phyloP scores from a whole-genome alignment of 2,888 invertebrate species.

The Pharmacophagus antenor region DNA sequence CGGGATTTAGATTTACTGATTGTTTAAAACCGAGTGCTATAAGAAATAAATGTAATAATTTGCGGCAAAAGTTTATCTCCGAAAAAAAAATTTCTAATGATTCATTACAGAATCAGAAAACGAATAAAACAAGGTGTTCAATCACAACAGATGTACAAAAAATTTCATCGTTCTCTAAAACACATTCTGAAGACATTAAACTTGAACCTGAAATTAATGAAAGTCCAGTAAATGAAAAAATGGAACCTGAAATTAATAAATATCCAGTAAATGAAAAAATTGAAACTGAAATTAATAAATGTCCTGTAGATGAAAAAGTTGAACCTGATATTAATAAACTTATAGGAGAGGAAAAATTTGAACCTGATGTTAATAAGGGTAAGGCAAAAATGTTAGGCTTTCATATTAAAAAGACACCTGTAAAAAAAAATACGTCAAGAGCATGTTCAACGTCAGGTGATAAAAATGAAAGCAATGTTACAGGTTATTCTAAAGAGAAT shows the following conservation, averaged over 20 bases:
- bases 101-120: conserved; percentile 6
- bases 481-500: not conserved
- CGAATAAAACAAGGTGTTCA: conserved; percentile 6
- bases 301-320: not conserved
- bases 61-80: conserved; percentile 5
- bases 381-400: conserved; percentile 42
- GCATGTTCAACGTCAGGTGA: conserved; percentile 35
- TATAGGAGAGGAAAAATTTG: not conserved
- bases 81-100: conserved; percentile 19
- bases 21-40: conserved; percentile 16
- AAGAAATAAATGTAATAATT: conserved; percentile 18
- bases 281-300: not conserved
- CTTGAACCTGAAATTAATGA: not conserved
- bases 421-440: conserved; percentile 38
- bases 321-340: not conserved
- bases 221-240: not conserved
- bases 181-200: not conserved
- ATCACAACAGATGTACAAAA: conserved; percentile 20
- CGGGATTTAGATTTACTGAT: not conserved
- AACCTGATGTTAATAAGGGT: conserved; percentile 18
- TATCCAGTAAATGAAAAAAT: not conserved
- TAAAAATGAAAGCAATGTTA: conserved; percentile 22
- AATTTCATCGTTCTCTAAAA: conserved; percentile 7
- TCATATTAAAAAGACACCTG: conserved; percentile 46
- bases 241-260: conserved; percentile 11